Evolutionary conservation across 2,797 vertebrate genomes (phyloP).

Genomic region (Nyctibius grandis): DNA sequence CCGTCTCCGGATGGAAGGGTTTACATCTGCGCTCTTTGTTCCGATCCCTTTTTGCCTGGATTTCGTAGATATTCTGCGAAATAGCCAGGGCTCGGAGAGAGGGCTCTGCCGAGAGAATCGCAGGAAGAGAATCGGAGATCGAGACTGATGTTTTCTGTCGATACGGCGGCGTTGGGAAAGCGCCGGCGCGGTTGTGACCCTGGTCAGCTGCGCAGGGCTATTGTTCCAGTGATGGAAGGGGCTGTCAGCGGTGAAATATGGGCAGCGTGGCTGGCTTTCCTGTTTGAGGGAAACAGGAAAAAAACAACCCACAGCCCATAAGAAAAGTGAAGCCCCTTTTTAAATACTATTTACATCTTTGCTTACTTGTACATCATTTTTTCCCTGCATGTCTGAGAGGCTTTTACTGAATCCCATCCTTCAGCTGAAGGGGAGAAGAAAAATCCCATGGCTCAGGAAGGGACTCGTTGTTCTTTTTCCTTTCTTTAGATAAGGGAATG

Average conservation of each 20-base stretch:
- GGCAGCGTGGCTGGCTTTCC: constrained; percentile 46
- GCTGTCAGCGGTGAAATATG: constrained; percentile 57
- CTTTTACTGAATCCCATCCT: not conserved
- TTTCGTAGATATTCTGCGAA: not conserved
- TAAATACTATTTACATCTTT: not conserved
- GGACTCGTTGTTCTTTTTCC: not conserved
- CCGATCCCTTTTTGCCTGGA: not conserved
- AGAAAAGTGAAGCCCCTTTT: not conserved
- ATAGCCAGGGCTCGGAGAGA: not conserved
- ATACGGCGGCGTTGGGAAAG: not conserved
- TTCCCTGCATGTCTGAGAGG: not conserved
- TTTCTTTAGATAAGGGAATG: not conserved
- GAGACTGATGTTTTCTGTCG: not conserved
- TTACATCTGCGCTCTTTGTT: not conserved
- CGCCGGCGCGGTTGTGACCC: constrained; percentile 24
- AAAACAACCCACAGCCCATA: not conserved
- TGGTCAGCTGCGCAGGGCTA: constrained; percentile 20
- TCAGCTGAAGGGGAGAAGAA: not conserved
- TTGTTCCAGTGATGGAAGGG: constrained; percentile 56
- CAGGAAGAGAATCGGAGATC: not conserved
- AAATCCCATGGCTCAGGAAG: not conserved
- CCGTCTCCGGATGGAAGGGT: not conserved
- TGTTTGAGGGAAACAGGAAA: constrained; percentile 43
- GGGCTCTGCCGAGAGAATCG: not conserved
- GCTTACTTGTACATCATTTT: not conserved